Evolutionary conservation across 2,888 invertebrate genomes (phyloP).

Genomic region (Acronicta alni): DNA sequence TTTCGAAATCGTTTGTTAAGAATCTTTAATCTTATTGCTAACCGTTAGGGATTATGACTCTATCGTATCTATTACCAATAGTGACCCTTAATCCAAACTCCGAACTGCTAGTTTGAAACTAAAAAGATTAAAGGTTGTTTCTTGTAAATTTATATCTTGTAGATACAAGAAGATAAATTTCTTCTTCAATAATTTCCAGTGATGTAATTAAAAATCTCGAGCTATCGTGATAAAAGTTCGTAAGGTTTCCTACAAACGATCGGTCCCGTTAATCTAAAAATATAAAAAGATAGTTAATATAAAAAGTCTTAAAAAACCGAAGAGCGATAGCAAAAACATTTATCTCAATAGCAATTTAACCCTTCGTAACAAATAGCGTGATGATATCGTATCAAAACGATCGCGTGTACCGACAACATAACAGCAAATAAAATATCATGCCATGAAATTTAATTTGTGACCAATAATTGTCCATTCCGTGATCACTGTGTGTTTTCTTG

Average conservation of each 20-base stretch:
- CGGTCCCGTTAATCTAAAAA: not conserved
- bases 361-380: conserved; percentile 66
- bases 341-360: conserved; percentile 68
- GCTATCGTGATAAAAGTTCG: not conserved
- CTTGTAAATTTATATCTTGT: too few relatives aligned
- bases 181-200: too few relatives aligned
- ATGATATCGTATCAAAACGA: conserved; percentile 66
- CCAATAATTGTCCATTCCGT: conserved; percentile 66
- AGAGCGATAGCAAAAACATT: conserved; percentile 63
- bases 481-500: conserved; percentile 68
- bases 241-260: conserved; percentile 8
- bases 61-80: not conserved
- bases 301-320: conserved; percentile 9
- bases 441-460: conserved; percentile 68
- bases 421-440: conserved; percentile 59
- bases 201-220: too few relatives aligned
- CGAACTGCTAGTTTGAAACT: too few relatives aligned
- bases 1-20: not conserved
- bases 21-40: not conserved
- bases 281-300: conserved; percentile 5
- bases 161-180: not conserved
- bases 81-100: too few relatives aligned
- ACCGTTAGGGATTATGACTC: not conserved
- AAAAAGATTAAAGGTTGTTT: too few relatives aligned
- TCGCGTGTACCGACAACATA: conserved; percentile 76